phyloP scores from a whole-genome alignment of 2,113 vertebrate species.

The Pteropus alecto region DNA sequence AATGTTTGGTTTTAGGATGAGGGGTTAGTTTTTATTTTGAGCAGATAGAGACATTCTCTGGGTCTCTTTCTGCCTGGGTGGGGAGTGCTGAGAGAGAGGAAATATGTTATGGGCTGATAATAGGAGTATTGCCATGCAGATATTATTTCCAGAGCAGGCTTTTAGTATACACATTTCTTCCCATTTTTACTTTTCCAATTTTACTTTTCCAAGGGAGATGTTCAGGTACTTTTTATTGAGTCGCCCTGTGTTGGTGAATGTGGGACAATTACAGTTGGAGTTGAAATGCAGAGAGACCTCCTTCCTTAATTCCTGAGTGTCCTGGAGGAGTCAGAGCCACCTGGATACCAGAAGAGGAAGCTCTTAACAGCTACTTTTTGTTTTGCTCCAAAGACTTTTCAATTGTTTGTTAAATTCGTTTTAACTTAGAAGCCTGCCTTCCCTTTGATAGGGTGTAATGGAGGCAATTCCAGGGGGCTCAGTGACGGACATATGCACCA shows the following conservation, averaged over 20 bases:
- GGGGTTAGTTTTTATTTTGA: background rate
- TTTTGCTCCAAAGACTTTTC: conserved; percentile 20
- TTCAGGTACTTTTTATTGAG: background rate
- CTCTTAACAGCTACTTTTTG: background rate
- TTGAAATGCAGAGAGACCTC: background rate
- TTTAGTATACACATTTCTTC: background rate
- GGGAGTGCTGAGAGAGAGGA: background rate
- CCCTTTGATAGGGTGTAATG: background rate
- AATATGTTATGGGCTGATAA: conserved; percentile 5
- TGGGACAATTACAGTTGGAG: background rate
- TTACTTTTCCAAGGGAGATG: background rate
- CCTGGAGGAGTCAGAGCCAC: background rate
- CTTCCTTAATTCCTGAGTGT: background rate
- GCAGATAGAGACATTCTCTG: background rate
- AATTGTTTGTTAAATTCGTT: background rate
- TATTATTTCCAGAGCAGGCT: background rate
- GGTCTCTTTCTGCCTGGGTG: background rate
- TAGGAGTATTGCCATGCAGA: background rate
- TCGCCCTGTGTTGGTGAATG: background rate
- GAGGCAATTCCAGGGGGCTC: background rate
- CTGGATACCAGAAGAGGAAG: background rate
- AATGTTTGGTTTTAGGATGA: background rate
- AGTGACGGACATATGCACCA: background rate
- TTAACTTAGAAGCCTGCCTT: background rate
- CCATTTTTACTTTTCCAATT: background rate